phyloP scores from a whole-genome alignment of 2,113 vertebrate genomes.

The Anthoscopus minutus region DNA sequence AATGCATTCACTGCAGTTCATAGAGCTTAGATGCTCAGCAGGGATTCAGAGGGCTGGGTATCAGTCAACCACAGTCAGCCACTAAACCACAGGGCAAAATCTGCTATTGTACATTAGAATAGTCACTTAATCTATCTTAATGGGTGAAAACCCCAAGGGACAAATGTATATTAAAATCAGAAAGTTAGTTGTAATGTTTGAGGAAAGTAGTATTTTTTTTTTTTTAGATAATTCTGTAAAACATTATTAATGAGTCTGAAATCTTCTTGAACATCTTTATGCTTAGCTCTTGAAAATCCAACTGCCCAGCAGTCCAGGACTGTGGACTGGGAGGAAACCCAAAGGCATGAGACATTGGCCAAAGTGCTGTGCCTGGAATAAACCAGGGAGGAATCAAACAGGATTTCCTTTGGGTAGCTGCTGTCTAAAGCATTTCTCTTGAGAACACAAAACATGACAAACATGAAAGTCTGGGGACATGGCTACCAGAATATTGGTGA shows the following conservation, averaged over 20 bases:
- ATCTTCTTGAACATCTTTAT: constrained; percentile 26
- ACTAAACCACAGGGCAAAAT: constrained; percentile 76
- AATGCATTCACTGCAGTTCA: constrained; percentile 76
- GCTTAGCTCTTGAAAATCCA: constrained; percentile 24
- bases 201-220: constrained; percentile 56
- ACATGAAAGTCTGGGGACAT: background rate
- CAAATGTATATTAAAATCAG: constrained; percentile 67
- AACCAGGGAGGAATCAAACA: background rate
- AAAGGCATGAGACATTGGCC: background rate
- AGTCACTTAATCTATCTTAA: constrained; percentile 86
- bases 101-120: constrained; percentile 80
- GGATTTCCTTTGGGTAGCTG: background rate
- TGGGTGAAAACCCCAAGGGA: constrained; percentile 73
- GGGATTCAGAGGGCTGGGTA: constrained; percentile 82
- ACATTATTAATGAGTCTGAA: constrained; percentile 60
- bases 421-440: background rate
- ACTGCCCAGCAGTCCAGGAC: background rate
- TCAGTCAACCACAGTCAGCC: constrained; percentile 83
- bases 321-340: background rate
- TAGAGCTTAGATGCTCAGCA: constrained; percentile 76
- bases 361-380: background rate
- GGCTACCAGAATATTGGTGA: background rate
- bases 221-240: constrained; percentile 60
- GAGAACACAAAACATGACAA: background rate
- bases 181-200: constrained; percentile 60